These are phyloP conservation scores for Calyptomena viridis DNA, from an alignment of 2,113 vertebrate genomes.

Conservation along the genomic window DNA sequence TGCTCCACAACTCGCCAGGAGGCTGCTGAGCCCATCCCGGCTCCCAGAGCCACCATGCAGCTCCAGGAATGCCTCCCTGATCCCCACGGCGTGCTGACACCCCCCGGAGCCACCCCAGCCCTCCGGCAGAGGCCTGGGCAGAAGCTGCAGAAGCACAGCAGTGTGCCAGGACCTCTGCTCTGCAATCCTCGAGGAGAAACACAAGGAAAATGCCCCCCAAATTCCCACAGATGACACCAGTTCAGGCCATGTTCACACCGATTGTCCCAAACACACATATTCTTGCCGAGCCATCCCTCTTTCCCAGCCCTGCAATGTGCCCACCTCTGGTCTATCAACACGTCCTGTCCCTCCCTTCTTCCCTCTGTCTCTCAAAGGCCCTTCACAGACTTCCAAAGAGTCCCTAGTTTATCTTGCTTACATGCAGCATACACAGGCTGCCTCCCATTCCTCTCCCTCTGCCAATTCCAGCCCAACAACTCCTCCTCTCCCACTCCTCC, in stretches of 20 bases:
- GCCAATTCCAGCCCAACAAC: neutral
- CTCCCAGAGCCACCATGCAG: neutral
- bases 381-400: neutral
- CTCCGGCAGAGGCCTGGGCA: neutral
- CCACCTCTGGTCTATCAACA: rapidly evolving
- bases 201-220: neutral
- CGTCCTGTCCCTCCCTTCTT: neutral
- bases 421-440: rapidly evolving
- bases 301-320: neutral
- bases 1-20: neutral
- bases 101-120: neutral
- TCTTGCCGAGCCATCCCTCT: neutral
- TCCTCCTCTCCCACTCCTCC: neutral
- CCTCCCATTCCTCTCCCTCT: neutral
- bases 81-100: rapidly evolving
- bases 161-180: neutral
- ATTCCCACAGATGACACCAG: neutral
- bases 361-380: neutral
- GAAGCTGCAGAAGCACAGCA: neutral
- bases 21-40: neutral
- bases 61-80: neutral
- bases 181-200: neutral
- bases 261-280: rapidly evolving
- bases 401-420: neutral
- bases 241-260: rapidly evolving